Base-by-base conservation (phyloP, 2,888 invertebrate genomes). In the Eupithecia vulgata region DNA sequence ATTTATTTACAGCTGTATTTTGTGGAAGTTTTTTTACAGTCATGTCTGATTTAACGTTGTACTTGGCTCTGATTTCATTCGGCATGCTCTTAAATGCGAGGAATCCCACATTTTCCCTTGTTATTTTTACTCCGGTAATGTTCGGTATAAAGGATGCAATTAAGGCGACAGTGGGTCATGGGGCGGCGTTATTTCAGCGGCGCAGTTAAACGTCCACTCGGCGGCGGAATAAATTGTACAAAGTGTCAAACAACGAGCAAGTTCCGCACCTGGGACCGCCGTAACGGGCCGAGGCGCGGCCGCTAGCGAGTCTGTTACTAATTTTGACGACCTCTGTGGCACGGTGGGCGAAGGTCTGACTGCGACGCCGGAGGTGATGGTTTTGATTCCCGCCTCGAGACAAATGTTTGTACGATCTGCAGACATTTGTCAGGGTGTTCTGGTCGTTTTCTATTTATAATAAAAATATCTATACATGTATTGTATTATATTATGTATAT, bases 221-320 rank as follows among this genome's bases (percentile, higher is more conserved):
- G 76, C 79, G 79, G 76, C 81, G 81, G 87, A 87, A 89, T 89
- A 89, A 88, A 90, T 90, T 89, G 83, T 83, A 81, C 87, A 85
- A 90, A 91, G 88, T 90, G 91, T 90, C 90, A 89, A 91, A 91
- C 88, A 89, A 89, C 81, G 85, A 83, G 77, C 84, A 88, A 90
- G 87, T 89, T 85, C 82, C 83, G 84, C 91, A 91, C 91, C 91
- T 91, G 90, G 83, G 82, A 82, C 68, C 66, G 42, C 48, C 52
- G 48, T 21, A n/a, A 34, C 48, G 45, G 69, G 34, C 37, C 40
- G 8, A 48, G 66, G 5, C 1, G 34, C 48, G 59, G n/a, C 34
- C 68, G 57, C 15, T 13, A 57, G 40, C 21, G 68, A n/a, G 59
- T n/a, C 8, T 30, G 13, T n/a, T n/a, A n/a, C n/a, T n/a, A n/a